Conservation (phyloP, 1,140 invertebrate genomes). For the Goniozus legneri region DNA sequence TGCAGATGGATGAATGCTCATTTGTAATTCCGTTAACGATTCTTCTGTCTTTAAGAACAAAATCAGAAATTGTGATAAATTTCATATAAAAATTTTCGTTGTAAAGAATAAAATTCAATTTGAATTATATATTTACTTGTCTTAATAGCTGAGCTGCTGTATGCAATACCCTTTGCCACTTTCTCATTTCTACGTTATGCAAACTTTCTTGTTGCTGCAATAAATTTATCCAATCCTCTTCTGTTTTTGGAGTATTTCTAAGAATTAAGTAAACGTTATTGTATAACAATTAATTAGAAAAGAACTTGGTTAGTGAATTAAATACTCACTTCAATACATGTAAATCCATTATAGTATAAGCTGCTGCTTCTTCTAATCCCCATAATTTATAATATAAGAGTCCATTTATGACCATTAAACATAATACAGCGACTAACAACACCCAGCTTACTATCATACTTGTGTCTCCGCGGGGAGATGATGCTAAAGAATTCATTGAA, state of each 20-base stretch:
- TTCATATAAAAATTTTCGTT: conserved; percentile 15
- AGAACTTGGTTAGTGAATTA: too few species aligned
- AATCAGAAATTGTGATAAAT: too few species aligned
- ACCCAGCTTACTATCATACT: conserved; percentile 49
- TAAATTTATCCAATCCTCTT: conserved; percentile 73
- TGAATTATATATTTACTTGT: conserved; percentile 53
- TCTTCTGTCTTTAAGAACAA: conserved; percentile 60
- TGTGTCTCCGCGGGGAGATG: conserved; percentile 32
- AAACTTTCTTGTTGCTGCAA: conserved; percentile 72
- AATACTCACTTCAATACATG: conserved; percentile 58
- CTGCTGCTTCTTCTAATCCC: conserved; percentile 61
- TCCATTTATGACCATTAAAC: conserved; percentile 72
- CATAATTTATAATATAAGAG: conserved; percentile 77
- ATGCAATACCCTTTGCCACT: conserved; percentile 72
- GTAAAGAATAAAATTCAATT: conserved; percentile 9
- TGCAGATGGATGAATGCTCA: conserved; percentile 62
- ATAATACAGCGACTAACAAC: conserved; percentile 60
- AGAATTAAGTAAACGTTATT: conserved; percentile 13
- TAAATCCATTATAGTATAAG: conserved; percentile 58
- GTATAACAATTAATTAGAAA: conserved; percentile 24
- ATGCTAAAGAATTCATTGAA: conserved; percentile 20
- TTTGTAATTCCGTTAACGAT: conserved; percentile 62
- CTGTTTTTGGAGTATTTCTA: conserved; percentile 62
- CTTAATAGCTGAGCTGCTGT: conserved; percentile 61
- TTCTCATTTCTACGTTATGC: conserved; percentile 71